A percentile compares a stretch with the other conserved stretches of the same genome.
These are phyloP conservation scores for Venturia canescens DNA, from an alignment of 1,140 invertebrate genomes.

Conservation along the genomic window DNA sequence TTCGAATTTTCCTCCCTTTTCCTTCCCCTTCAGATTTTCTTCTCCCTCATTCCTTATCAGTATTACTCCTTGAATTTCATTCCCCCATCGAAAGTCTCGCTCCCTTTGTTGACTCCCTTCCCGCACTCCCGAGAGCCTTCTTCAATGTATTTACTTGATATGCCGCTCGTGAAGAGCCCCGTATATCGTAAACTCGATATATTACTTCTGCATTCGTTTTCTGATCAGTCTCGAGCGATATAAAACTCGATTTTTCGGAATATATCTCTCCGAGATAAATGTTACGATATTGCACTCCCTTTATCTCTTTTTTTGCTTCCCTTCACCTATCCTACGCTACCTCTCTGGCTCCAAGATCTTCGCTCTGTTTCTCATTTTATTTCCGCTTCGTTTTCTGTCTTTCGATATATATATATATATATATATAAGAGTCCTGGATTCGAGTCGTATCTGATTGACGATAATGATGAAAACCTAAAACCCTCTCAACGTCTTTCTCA, in stretches of 20 bases:
- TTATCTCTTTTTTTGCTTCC: background rate
- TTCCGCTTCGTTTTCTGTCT: no score
- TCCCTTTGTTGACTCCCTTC: background rate
- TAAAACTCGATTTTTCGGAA: background rate
- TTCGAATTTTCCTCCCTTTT: background rate
- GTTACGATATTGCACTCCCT: background rate
- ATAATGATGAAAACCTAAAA: conserved; percentile 12
- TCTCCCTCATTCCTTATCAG: background rate
- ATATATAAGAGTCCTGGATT: no score
- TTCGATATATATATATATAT: no score
- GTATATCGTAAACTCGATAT: conserved; percentile 30
- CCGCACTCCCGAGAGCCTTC: background rate
- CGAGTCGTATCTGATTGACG: no score
- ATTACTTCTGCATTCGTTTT: conserved; percentile 14
- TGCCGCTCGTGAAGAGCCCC: background rate
- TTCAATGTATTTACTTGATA: background rate
- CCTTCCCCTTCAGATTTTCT: background rate
- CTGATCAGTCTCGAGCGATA: background rate
- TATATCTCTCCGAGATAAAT: background rate
- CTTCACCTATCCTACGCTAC: background rate
- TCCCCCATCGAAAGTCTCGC: background rate
- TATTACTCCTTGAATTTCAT: background rate
- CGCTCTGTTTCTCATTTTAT: no score
- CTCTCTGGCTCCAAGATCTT: no score
- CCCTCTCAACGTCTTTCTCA: background rate